A percentile compares a stretch with the other conserved stretches of the same genome.
These are phyloP conservation scores for Tinea pellionella DNA, from an alignment of 2,888 invertebrate species.

Conservation along the genomic window DNA sequence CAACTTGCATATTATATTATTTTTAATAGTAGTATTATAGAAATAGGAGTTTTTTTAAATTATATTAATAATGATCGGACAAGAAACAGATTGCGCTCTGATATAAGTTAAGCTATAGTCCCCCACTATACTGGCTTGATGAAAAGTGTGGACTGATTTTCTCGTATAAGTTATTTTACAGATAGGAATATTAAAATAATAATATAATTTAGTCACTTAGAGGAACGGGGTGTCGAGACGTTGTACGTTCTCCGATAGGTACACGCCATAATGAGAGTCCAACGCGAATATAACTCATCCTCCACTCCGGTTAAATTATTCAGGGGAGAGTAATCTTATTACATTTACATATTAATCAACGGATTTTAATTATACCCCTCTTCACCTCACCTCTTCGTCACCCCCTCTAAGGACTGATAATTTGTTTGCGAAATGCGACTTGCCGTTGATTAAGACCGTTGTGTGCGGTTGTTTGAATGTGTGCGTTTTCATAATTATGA, in stretches of 20 bases:
- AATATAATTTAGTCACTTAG: too few species aligned
- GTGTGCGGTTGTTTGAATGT: conserved; percentile 30
- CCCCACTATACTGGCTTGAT: too few species aligned
- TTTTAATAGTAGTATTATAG: too few species aligned
- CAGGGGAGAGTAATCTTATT: conserved; percentile 96
- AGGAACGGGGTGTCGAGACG: background rate
- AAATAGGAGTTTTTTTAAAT: too few species aligned
- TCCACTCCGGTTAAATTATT: conserved; percentile 73
- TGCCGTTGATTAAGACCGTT: conserved; percentile 49
- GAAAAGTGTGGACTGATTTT: too few species aligned
- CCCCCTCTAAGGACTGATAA: conserved; percentile 43
- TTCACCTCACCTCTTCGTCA: conserved; percentile 21
- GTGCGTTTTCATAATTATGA: conserved; percentile 10
- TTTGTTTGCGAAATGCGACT: conserved; percentile 65
- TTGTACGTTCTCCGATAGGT: background rate
- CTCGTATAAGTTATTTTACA: too few species aligned
- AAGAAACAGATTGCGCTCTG: too few species aligned
- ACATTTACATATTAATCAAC: conserved; percentile 99
- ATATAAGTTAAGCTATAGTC: too few species aligned
- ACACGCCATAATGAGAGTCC: conserved; percentile 51
- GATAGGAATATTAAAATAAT: too few species aligned
- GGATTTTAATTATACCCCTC: conserved; percentile 88
- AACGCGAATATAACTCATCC: conserved; percentile 62
- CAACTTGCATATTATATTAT: too few species aligned
- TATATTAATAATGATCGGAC: too few species aligned